Percentiles rank a stretch among this genome's conserved stretches.
Conservation (phyloP, 1,140 invertebrate species). For the Aphelenchoides avenae region DNA sequence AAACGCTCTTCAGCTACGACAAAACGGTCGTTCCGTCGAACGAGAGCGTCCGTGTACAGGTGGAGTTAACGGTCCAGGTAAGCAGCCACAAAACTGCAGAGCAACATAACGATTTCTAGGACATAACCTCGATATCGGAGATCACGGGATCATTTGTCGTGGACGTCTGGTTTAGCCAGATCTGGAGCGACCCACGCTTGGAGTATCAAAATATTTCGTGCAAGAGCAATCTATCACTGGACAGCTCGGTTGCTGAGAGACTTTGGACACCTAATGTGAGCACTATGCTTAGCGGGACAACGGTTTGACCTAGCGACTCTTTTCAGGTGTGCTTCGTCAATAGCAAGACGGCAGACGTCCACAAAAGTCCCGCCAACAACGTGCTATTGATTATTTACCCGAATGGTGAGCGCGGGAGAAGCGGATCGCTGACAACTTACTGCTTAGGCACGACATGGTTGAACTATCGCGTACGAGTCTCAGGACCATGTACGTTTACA, state of each 20-base stretch:
- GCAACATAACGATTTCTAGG: conserved; percentile 33
- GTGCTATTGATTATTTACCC: conserved; percentile 57
- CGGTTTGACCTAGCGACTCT: conserved; percentile 1
- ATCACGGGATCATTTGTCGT: conserved; percentile 57
- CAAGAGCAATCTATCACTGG: conserved; percentile 55
- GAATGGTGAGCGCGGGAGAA: conserved; percentile 37
- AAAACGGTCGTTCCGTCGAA: conserved; percentile 58
- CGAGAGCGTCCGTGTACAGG: conserved; percentile 48
- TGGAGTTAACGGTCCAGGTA: conserved; percentile 54
- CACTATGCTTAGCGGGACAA: too few species aligned
- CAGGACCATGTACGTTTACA: conserved; percentile 54
- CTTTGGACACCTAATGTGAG: conserved; percentile 57
- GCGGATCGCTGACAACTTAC: conserved; percentile 1
- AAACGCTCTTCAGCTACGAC: too few species aligned
- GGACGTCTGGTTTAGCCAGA: conserved; percentile 59
- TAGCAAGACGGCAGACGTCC: conserved; percentile 53
- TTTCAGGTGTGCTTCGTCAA: conserved; percentile 49
- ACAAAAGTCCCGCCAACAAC: conserved; percentile 49
- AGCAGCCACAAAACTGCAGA: background rate
- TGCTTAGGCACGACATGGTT: conserved; percentile 50
- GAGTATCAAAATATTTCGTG: conserved; percentile 54
- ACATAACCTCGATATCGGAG: conserved; percentile 58
- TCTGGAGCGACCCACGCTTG: conserved; percentile 54
- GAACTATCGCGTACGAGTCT: conserved; percentile 56
- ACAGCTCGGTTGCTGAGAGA: conserved; percentile 52